Conservation (phyloP, 2,797 vertebrate species). For the Gymnothorax javanicus region DNA sequence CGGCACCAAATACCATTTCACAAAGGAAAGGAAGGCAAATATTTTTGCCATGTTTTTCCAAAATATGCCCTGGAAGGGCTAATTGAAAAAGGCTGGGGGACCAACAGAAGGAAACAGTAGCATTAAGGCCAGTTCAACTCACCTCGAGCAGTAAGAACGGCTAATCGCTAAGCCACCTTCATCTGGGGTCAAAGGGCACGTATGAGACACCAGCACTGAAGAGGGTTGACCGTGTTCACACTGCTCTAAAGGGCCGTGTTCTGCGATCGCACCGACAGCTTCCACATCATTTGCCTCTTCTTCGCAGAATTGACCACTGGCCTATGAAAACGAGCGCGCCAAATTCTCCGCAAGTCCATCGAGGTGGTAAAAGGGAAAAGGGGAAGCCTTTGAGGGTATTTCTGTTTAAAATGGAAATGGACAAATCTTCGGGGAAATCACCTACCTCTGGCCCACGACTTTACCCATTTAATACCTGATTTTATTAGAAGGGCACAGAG, state of each 20-base stretch:
- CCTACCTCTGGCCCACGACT: conserved; percentile 15
- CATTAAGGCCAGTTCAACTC: neutral
- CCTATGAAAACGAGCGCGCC: conserved; percentile 17
- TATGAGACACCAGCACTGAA: neutral
- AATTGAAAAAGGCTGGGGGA: neutral
- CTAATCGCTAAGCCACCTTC: neutral
- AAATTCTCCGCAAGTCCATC: conserved; percentile 9
- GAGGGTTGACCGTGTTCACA: conserved; percentile 7
- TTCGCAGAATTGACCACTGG: conserved; percentile 20
- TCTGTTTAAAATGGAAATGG: conserved; percentile 31
- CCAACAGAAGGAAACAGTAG: neutral
- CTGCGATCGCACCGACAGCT: conserved; percentile 18
- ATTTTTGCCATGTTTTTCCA: neutral
- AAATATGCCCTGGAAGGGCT: neutral
- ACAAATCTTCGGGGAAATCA: conserved; percentile 17
- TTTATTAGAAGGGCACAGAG: conserved; percentile 21
- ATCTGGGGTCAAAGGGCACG: neutral
- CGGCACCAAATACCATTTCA: neutral
- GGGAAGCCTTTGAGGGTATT: conserved; percentile 22
- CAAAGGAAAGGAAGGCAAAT: conserved; percentile 5
- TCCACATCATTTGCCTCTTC: conserved; percentile 22
- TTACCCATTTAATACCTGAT: neutral
- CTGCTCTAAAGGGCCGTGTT: conserved; percentile 26
- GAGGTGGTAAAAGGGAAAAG: neutral
- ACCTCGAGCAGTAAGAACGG: neutral